These are phyloP conservation scores for Dasyurus viverrinus DNA, from an alignment of 2,113 vertebrate species.

Conservation along the genomic window DNA sequence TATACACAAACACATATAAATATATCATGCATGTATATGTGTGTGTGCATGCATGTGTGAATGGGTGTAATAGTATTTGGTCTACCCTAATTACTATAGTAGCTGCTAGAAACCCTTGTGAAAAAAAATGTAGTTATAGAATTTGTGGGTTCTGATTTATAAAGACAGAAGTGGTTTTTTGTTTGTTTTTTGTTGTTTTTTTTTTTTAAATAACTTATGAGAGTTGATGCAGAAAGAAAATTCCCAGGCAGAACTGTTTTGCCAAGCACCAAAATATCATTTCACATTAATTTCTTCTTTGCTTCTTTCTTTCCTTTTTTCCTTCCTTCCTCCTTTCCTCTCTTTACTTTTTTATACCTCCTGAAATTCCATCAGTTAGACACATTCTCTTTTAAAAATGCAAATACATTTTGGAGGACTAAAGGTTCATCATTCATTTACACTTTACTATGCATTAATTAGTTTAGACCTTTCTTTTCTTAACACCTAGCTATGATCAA, in stretches of 20 bases:
- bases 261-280: not conserved
- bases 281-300: not conserved
- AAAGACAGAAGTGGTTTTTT: not conserved
- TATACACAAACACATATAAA: not conserved
- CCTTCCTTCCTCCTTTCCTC: not conserved
- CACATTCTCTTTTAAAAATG: constrained; percentile 63
- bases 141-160: not conserved
- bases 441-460: constrained; percentile 48
- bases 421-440: constrained; percentile 42
- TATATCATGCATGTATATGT: not conserved
- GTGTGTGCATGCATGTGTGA: too few species aligned
- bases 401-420: constrained; percentile 42
- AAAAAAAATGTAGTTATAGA: not conserved
- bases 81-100: not conserved
- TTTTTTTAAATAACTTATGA: not conserved
- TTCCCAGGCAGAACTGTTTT: not conserved
- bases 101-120: not conserved
- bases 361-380: constrained; percentile 47
- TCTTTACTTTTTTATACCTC: constrained; percentile 39
- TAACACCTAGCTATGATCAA: not conserved
- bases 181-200: too few species aligned
- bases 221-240: not conserved
- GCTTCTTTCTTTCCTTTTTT: not conserved
- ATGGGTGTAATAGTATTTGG: not conserved
- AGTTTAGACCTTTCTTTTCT: constrained; percentile 49